phyloP scores from a whole-genome alignment of 1,140 invertebrate genomes.

The Sminthurides bifidus region DNA sequence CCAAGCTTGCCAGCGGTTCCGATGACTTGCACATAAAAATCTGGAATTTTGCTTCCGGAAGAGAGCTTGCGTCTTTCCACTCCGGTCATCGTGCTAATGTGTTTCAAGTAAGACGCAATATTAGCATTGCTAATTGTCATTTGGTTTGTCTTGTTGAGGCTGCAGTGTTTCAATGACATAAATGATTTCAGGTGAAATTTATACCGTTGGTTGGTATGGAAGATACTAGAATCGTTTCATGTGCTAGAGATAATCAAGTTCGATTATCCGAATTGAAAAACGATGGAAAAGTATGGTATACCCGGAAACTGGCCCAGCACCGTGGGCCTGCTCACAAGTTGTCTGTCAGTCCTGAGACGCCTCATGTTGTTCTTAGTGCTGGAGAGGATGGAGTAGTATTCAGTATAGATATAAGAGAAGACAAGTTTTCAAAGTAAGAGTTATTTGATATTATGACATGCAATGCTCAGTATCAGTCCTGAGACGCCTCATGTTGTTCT shows the following conservation, averaged over 20 bases:
- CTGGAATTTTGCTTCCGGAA: conserved; percentile 78
- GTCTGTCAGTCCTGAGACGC: conserved; percentile 55
- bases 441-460: too few species aligned
- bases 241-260: conserved; percentile 80
- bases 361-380: conserved; percentile 66
- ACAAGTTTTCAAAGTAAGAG: conserved; percentile 53
- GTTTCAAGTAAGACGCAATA: conserved; percentile 76
- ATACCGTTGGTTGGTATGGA: conserved; percentile 46
- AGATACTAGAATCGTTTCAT: conserved; percentile 71
- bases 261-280: conserved; percentile 45
- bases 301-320: conserved; percentile 55
- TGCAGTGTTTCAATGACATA: background rate
- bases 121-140: too few species aligned
- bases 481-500: conserved; percentile 66
- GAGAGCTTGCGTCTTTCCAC: conserved; percentile 49
- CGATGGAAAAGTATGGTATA: conserved; percentile 42
- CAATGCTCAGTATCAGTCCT: conserved; percentile 49
- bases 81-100: conserved; percentile 77
- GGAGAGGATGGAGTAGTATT: conserved; percentile 77
- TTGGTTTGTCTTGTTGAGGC: too few species aligned
- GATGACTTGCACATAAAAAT: conserved; percentile 75
- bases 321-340: conserved; percentile 65
- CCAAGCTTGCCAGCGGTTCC: conserved; percentile 69
- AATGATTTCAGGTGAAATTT: conserved; percentile 48
- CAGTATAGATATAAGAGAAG: conserved; percentile 65